phyloP scores from a whole-genome alignment of 2,888 invertebrate species.

The Liodrosophila aerea region DNA sequence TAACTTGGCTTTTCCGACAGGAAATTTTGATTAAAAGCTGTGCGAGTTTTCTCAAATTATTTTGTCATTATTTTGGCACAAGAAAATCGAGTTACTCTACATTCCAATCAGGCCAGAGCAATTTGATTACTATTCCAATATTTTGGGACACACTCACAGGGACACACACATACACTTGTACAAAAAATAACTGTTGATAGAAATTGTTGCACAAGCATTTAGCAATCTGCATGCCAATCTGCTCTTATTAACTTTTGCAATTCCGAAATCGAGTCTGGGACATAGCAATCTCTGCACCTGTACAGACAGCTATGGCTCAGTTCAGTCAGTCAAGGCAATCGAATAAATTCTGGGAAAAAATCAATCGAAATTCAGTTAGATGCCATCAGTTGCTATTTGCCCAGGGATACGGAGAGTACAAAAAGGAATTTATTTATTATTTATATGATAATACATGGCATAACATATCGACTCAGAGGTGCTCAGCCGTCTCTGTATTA shows the following conservation, averaged over 20 bases:
- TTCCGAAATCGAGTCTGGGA: conserved; percentile 15
- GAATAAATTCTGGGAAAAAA: conserved; percentile 42
- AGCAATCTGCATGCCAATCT: conserved; percentile 30
- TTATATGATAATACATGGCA: too few species aligned
- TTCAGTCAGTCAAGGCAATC: not conserved
- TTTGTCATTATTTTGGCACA: too few species aligned
- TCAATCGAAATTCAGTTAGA: conserved; percentile 53
- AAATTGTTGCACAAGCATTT: conserved; percentile 9
- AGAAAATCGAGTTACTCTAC: conserved; percentile 1
- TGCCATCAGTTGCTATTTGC: conserved; percentile 42
- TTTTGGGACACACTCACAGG: conserved; percentile 10
- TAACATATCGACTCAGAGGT: too few species aligned
- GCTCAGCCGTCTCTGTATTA: too few species aligned
- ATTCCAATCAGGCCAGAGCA: conserved; percentile 11
- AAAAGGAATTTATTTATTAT: not conserved
- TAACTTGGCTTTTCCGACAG: too few species aligned
- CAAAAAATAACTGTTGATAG: conserved; percentile 1
- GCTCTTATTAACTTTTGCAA: conserved; percentile 27
- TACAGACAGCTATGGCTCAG: not conserved
- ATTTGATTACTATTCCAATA: conserved; percentile 37
- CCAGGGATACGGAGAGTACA: conserved; percentile 12
- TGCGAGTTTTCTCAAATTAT: too few species aligned
- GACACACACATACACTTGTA: conserved; percentile 8
- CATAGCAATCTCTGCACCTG: conserved; percentile 9
- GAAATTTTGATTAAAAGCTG: too few species aligned